A percentile compares a stretch with the other conserved stretches of the same genome.
These are phyloP conservation scores for Porites evermanni DNA, from an alignment of 92 coral and sea anemone species.

Conservation along the genomic window DNA sequence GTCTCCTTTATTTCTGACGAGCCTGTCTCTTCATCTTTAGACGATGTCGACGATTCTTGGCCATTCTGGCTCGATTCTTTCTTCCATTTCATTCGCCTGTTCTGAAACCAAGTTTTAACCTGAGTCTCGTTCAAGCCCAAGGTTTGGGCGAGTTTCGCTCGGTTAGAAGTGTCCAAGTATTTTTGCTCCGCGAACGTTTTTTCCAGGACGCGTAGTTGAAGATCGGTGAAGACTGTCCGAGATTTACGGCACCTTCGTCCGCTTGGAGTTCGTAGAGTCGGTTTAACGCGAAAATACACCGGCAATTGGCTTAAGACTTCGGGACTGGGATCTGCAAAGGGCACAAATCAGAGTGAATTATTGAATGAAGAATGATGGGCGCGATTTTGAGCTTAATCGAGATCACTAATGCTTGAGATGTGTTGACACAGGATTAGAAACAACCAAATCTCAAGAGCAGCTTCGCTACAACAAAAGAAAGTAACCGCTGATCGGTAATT, in stretches of 20 bases:
- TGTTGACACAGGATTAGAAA: constrained; percentile 41
- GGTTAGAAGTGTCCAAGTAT: constrained; percentile 96
- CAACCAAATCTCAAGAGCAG: constrained; percentile 44
- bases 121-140: constrained; percentile 96
- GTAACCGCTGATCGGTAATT: constrained; percentile 40
- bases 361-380: not conserved
- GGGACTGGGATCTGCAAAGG: constrained; percentile 81
- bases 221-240: constrained; percentile 96
- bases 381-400: constrained; percentile 1
- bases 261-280: constrained; percentile 94
- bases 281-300: constrained; percentile 97
- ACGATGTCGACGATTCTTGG: constrained; percentile 48
- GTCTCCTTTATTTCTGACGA: constrained; percentile 7
- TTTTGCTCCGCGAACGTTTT: constrained; percentile 96
- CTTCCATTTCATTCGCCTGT: constrained; percentile 98
- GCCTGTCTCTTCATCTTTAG: constrained; percentile 42
- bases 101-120: constrained; percentile 99
- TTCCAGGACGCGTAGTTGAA: constrained; percentile 95
- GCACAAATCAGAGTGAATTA: not conserved
- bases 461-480: constrained; percentile 51
- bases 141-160: constrained; percentile 95
- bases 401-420: constrained; percentile 19
- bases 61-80: constrained; percentile 73
- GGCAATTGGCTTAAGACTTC: constrained; percentile 91
- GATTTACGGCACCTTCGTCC: constrained; percentile 99